These are phyloP conservation scores for Chrysolina haemoptera DNA, from an alignment of 2,888 invertebrate species.

Conservation along the genomic window DNA sequence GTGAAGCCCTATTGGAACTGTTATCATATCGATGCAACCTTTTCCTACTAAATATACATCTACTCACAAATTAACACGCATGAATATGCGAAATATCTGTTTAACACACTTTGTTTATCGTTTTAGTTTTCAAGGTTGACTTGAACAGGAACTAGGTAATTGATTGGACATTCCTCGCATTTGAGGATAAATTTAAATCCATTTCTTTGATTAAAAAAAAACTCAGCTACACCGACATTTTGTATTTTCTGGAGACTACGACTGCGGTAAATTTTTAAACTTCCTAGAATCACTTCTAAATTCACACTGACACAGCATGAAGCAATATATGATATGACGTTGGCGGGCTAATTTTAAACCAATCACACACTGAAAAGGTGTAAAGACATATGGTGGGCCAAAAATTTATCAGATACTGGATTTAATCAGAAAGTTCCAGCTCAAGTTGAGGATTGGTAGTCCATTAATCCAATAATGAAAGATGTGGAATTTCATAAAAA, in stretches of 20 bases:
- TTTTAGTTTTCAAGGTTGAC: background rate
- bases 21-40: constrained; percentile 49
- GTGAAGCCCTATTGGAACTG: constrained; percentile 56
- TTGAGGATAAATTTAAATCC: background rate
- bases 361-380: constrained; percentile 38
- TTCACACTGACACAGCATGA: constrained; percentile 40
- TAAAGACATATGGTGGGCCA: constrained; percentile 11
- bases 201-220: background rate
- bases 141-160: background rate
- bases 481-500: too few species aligned
- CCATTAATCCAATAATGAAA: too few species aligned
- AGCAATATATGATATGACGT: constrained; percentile 35
- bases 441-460: background rate
- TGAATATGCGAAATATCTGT: background rate
- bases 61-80: constrained; percentile 21
- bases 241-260: background rate
- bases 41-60: constrained; percentile 5
- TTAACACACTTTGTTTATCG: background rate
- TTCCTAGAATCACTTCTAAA: constrained; percentile 25
- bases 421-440: background rate
- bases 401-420: background rate
- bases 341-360: constrained; percentile 39
- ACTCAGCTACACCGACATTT: background rate
- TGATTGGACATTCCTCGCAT: background rate
- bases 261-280: background rate